These are phyloP conservation scores for Propsilocerus akamusi DNA, from an alignment of 1,140 invertebrate species.

Conservation along the genomic window DNA sequence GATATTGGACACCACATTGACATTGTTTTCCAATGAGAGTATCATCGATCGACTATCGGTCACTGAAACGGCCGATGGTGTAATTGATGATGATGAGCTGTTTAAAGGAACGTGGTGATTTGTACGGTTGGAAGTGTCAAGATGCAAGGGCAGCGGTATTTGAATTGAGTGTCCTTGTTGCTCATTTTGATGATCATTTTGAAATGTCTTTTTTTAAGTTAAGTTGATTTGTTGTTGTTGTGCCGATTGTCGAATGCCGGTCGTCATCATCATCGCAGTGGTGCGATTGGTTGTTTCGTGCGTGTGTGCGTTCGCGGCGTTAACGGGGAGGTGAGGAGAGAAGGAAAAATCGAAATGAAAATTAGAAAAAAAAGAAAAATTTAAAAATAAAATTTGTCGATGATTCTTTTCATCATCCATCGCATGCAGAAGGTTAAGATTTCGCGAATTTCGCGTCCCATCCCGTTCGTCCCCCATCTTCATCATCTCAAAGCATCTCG, in stretches of 20 bases:
- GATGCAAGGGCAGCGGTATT: conserved; percentile 2
- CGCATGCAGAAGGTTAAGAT: conserved; percentile 3
- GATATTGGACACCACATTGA: conserved; percentile 1
- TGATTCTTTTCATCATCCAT: no score
- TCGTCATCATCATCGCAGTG: no score
- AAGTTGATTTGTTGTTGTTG: no score
- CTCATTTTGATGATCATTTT: conserved; percentile 3
- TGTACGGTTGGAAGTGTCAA: conserved; percentile 4
- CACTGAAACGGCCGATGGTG: not conserved
- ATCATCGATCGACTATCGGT: conserved; percentile 1
- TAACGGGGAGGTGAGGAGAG: not conserved
- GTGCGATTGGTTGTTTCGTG: no score
- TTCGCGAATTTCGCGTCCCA: conserved; percentile 1
- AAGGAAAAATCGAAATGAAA: conserved; percentile 2
- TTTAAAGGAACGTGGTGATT: conserved; percentile 2
- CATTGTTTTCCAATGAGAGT: conserved; percentile 1
- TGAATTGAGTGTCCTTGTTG: not conserved
- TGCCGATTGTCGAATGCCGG: no score
- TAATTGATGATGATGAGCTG: not conserved
- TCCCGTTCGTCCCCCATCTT: no score
- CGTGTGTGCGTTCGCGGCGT: not conserved
- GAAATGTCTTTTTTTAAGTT: conserved; percentile 3
- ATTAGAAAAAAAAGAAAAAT: conserved; percentile 1
- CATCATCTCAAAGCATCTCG: no score
- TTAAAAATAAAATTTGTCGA: not conserved